phyloP scores from a whole-genome alignment of 1,140 invertebrate genomes.

The Choristoneura fumiferana region DNA sequence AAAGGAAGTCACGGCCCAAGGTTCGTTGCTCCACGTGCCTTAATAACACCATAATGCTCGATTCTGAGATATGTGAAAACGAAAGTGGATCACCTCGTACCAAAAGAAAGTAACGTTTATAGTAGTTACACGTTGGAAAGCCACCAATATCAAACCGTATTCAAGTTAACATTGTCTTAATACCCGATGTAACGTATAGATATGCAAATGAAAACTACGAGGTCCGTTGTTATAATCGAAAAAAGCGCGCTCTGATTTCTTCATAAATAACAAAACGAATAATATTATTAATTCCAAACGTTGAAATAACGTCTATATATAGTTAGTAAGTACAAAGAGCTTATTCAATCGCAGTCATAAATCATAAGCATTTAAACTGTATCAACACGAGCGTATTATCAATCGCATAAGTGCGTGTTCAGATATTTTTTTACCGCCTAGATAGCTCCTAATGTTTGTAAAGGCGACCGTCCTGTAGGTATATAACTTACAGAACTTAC shows the following conservation, averaged over 20 bases:
- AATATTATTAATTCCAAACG: no score
- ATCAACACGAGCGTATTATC: no score
- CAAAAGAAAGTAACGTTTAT: constrained; percentile 35
- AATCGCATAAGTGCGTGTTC: no score
- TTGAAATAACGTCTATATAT: no score
- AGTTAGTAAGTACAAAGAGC: no score
- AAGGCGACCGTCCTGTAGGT: no score
- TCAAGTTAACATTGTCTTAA: constrained; percentile 33
- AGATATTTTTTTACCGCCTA: no score
- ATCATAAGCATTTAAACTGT: no score
- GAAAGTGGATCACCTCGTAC: constrained; percentile 32
- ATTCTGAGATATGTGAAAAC: constrained; percentile 36
- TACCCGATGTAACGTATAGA: constrained; percentile 14
- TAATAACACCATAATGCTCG: constrained; percentile 35
- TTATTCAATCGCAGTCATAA: no score
- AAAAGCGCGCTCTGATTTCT: not conserved
- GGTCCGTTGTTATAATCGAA: not conserved
- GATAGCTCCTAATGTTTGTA: no score
- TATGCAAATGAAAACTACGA: constrained; percentile 5
- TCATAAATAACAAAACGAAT: not conserved
- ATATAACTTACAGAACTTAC: no score
- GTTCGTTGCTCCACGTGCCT: constrained; percentile 51
- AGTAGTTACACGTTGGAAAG: constrained; percentile 16
- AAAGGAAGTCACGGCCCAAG: constrained; percentile 68
- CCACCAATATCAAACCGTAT: constrained; percentile 31